Percentiles rank a stretch among this genome's conserved stretches.
Evolutionary conservation across 2,888 invertebrate genomes (phyloP).

Genomic region (Phyllotreta striolata): DNA sequence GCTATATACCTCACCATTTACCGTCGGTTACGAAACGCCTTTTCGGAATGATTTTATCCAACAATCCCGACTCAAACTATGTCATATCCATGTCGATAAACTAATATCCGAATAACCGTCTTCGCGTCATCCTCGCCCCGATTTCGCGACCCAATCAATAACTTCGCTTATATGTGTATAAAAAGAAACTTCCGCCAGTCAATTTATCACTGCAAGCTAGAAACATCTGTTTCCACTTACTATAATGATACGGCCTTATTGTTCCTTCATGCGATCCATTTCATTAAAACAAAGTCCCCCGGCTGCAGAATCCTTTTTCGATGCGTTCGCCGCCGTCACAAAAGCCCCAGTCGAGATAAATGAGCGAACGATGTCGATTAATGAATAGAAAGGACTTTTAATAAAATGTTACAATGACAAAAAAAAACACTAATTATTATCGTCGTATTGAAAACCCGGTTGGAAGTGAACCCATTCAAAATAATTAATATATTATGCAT

Average conservation of each 20-base stretch:
- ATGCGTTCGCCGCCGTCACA: conserved; percentile 10
- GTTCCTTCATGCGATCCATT: conserved; percentile 29
- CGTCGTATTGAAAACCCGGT: no score
- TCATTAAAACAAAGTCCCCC: conserved; percentile 29
- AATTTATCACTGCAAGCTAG: conserved; percentile 36
- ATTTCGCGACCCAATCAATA: conserved; percentile 27
- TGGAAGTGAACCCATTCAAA: no score
- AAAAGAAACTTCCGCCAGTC: conserved; percentile 28
- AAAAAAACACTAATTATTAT: no score
- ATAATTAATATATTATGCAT: no score
- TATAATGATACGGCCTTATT: conserved; percentile 32
- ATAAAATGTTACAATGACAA: no score
- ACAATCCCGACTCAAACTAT: conserved; percentile 2
- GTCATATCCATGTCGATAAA: conserved; percentile 10
- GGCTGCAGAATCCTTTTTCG: conserved; percentile 10
- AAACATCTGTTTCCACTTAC: conserved; percentile 31
- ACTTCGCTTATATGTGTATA: conserved; percentile 5
- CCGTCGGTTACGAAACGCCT: no score
- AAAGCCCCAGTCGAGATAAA: conserved; percentile 18
- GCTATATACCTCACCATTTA: no score
- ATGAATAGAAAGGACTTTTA: not conserved
- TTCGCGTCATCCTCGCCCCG: conserved; percentile 27
- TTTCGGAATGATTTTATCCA: not conserved
- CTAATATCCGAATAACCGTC: conserved; percentile 27
- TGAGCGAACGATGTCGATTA: conserved; percentile 11